phyloP scores from a whole-genome alignment of 92 coral and sea anemone genomes.

The Scolanthus callimorphus region DNA sequence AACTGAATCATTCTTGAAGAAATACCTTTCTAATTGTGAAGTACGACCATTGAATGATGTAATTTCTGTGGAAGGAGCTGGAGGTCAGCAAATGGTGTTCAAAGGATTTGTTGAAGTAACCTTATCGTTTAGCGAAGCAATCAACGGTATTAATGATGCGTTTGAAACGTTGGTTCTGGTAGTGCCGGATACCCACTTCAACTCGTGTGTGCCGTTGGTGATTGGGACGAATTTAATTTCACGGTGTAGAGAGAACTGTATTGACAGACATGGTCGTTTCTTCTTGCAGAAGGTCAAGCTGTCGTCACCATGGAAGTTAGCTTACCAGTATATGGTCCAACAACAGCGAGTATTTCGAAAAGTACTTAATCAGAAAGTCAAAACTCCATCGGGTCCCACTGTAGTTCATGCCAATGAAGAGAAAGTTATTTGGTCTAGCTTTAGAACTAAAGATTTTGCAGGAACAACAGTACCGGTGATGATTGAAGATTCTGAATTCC shows the following conservation, averaged over 20 bases:
- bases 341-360: background rate
- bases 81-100: slow-evolving; percentile 36
- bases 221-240: slow-evolving; percentile 31
- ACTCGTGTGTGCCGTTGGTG: slow-evolving; percentile 23
- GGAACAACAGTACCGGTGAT: background rate
- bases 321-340: too few relatives aligned
- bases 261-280: background rate
- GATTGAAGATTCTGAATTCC: background rate
- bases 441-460: background rate
- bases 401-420: background rate
- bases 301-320: slow-evolving; percentile 24
- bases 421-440: background rate
- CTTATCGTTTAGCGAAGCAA: slow-evolving; percentile 18
- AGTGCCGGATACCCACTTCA: slow-evolving; percentile 34
- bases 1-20: slow-evolving; percentile 10
- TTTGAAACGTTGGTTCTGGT: slow-evolving; percentile 19
- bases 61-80: slow-evolving; percentile 56
- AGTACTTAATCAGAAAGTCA: background rate
- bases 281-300: slow-evolving; percentile 12
- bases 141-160: slow-evolving; percentile 2
- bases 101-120: slow-evolving; percentile 20
- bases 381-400: background rate
- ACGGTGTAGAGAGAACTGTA: slow-evolving; percentile 19
- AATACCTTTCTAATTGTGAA: slow-evolving; percentile 9
- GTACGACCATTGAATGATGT: slow-evolving; percentile 19